Base-by-base conservation (phyloP, 1,140 invertebrate genomes). In the Mycetomoellerius zeteki region DNA sequence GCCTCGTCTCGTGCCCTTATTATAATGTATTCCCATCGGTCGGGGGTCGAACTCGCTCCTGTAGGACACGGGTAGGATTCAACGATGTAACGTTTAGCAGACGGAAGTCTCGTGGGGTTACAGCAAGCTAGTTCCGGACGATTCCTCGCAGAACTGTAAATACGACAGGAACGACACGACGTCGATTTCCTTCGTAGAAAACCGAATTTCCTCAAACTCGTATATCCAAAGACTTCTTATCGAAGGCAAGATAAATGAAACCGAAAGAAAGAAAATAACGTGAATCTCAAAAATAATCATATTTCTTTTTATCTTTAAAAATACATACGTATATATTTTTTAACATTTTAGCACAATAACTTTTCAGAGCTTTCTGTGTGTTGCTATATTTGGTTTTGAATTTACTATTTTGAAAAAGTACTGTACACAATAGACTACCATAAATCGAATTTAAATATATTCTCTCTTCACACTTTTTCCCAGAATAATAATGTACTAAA, bases 11-110 rank as follows among this genome's bases (percentile, higher is more conserved):
- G 37, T 72, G 88, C 72, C 88, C 85, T 89, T 90, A 89, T 90
- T 90, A 90, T 89, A 90, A 90, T 89, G 88, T 82, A 89, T 89
- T 90, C 88, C 88, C 88, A 82, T 90, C 84, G 88, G 85, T 50
- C 71, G 50, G 33, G 54, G 71, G 62, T 58, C 88, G 85, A 89
- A 77, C 88, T 73, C 88, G 19, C 52, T 65, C 33, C 67, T 77
- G 58, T 50, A 62, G 47, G 30, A 76, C 77, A 64, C 64, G 85
- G 85, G 84, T 47, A 71, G 85, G 75, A 89, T 65, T 86, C 85
- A 80, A 73, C 84, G 77, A 82, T 86, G 88, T 89, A 90, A 90
- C 88, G 88, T 90, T 90, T 90, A 90, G 85, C 88, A 90, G 77
- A 89, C 88, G 88, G 82, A 86, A 89, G 81, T 89, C 88, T 71